phyloP scores from a whole-genome alignment of 1,140 invertebrate genomes.

The Apis mellifera region Amel_HAv3.1 CM009932.2:8877001-8877500 shows the following conservation, averaged over 20 bases:
- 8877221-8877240: not conserved
- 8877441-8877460: conserved; percentile 63
- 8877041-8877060: too few species aligned
- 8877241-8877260: not conserved
- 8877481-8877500: conserved; percentile 52
- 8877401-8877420: conserved; percentile 23
- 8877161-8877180: too few species aligned
- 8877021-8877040: too few species aligned
- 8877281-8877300: not conserved
- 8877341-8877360: conserved; percentile 51
- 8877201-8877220: not conserved
- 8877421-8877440: conserved; percentile 66
- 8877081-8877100: too few species aligned
- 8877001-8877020: too few species aligned
- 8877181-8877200: not conserved
- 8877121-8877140: too few species aligned
- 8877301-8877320: conserved; percentile 61
- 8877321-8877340: conserved; percentile 60
- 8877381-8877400: conserved; percentile 23
- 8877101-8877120: too few species aligned
- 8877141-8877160: too few species aligned
- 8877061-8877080: too few species aligned
- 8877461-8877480: conserved; percentile 68
- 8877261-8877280: not conserved
- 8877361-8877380: conserved; percentile 54